Evolutionary conservation across 2,113 vertebrate species (phyloP).

Genomic region (Hystrix brachyura): DNA sequence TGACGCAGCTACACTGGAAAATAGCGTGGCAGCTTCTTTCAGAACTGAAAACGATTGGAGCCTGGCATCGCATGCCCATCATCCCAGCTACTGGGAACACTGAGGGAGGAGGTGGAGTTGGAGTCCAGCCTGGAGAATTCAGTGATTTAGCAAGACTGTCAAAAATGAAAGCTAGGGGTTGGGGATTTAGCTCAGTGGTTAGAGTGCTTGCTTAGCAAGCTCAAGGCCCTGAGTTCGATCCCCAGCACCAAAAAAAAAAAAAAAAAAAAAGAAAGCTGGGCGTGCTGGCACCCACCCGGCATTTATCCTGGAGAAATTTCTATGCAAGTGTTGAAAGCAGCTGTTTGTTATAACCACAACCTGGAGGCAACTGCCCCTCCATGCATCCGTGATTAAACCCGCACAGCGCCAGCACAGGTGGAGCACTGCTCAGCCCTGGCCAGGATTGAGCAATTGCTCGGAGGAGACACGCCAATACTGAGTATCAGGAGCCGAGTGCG

Average conservation of each 20-base stretch:
- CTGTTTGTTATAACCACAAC: neutral
- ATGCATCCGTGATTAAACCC: neutral
- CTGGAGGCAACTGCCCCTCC: neutral
- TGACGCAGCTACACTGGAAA: neutral
- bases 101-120: neutral
- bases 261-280: neutral
- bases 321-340: neutral
- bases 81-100: neutral
- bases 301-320: neutral
- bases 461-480: neutral
- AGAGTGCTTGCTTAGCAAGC: too few species aligned
- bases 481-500: too few species aligned
- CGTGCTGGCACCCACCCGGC: neutral
- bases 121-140: neutral
- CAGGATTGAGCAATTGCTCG: neutral
- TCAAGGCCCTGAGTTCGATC: too few species aligned
- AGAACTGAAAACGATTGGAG: neutral
- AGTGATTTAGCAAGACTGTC: neutral
- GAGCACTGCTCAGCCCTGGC: too few species aligned
- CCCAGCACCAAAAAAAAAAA: too few species aligned
- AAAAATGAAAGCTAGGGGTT: neutral
- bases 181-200: too few species aligned
- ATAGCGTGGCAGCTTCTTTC: neutral
- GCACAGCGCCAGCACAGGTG: too few species aligned
- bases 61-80: neutral